Evolutionary conservation across 2,888 invertebrate genomes (phyloP).

Genomic region (Spicauda simplicius): DNA sequence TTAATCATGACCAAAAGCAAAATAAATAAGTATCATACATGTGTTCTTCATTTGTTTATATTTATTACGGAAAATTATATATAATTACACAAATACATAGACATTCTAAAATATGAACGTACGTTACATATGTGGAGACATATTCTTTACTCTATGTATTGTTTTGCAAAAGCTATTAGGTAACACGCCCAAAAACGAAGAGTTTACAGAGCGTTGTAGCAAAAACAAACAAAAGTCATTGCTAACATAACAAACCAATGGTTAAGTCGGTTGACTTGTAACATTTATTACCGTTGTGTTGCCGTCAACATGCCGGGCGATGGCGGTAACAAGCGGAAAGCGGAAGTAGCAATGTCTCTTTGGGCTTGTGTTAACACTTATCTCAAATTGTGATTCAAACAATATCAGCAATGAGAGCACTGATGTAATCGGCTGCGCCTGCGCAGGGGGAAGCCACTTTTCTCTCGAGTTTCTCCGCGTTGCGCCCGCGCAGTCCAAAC

Average conservation of each 20-base stretch:
- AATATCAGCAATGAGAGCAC: constrained; percentile 61
- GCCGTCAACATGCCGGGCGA: constrained; percentile 27
- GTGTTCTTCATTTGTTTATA: too few species aligned
- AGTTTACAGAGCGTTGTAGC: constrained; percentile 9
- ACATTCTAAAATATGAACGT: too few species aligned
- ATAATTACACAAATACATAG: too few species aligned
- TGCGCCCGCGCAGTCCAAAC: constrained; percentile 66
- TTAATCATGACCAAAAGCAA: too few species aligned
- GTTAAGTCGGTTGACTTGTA: constrained; percentile 13
- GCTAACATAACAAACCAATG: constrained; percentile 24
- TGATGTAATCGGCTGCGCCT: constrained; percentile 73
- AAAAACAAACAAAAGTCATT: constrained; percentile 24
- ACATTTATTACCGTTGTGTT: constrained; percentile 15
- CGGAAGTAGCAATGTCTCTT: constrained; percentile 55
- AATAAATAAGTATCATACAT: too few species aligned
- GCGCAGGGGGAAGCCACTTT: constrained; percentile 69
- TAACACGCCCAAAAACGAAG: constrained; percentile 12
- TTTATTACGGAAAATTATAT: too few species aligned
- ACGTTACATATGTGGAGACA: too few species aligned
- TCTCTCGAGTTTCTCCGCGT: constrained; percentile 76
- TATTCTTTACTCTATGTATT: too few species aligned
- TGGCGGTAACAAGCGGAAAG: constrained; percentile 49
- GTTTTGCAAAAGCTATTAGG: constrained; percentile 1
- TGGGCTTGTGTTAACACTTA: constrained; percentile 28
- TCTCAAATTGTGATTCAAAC: constrained; percentile 46